Conservation (phyloP, 1,140 invertebrate species). For the Drosophila nebulosa region DNA sequence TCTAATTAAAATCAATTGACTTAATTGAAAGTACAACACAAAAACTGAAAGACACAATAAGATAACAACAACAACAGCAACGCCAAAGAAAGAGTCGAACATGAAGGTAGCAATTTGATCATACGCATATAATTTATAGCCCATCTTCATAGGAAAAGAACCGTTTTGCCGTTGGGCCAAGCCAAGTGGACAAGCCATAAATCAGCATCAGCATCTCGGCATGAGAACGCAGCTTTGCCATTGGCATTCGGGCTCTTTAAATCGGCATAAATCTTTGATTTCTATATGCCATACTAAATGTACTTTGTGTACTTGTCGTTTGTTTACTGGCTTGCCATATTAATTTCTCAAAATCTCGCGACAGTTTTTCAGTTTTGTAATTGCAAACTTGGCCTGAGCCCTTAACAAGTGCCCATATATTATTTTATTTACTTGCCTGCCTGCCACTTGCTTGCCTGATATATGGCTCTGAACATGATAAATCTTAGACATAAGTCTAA, state of each 20-base stretch:
- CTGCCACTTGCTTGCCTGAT: slow-evolving; percentile 61
- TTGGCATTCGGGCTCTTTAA: slow-evolving; percentile 50
- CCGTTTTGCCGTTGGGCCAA: slow-evolving; percentile 21
- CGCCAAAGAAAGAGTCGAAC: slow-evolving; percentile 23
- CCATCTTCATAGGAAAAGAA: not conserved
- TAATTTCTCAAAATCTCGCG: slow-evolving; percentile 76
- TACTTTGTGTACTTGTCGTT: not conserved
- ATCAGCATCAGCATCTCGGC: slow-evolving; percentile 55
- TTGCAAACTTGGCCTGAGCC: slow-evolving; percentile 51
- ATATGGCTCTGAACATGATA: slow-evolving; percentile 63
- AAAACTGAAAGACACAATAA: not conserved
- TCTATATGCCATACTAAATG: slow-evolving; percentile 30
- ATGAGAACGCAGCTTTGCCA: slow-evolving; percentile 15
- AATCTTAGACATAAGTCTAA: slow-evolving; percentile 63
- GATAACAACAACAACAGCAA: slow-evolving; percentile 3
- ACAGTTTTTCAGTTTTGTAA: slow-evolving; percentile 66
- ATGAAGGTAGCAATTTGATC: slow-evolving; percentile 78
- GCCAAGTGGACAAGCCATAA: slow-evolving; percentile 45
- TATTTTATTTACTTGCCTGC: slow-evolving; percentile 51
- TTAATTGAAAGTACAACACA: slow-evolving; percentile 76
- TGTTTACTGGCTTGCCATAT: slow-evolving; percentile 34
- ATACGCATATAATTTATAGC: slow-evolving; percentile 64
- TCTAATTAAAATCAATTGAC: slow-evolving; percentile 79
- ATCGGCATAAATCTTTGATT: slow-evolving; percentile 68
- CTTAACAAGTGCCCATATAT: slow-evolving; percentile 67